Evolutionary conservation across 2,113 vertebrate genomes (phyloP).

Genomic region (Tonatia bakeri): DNA sequence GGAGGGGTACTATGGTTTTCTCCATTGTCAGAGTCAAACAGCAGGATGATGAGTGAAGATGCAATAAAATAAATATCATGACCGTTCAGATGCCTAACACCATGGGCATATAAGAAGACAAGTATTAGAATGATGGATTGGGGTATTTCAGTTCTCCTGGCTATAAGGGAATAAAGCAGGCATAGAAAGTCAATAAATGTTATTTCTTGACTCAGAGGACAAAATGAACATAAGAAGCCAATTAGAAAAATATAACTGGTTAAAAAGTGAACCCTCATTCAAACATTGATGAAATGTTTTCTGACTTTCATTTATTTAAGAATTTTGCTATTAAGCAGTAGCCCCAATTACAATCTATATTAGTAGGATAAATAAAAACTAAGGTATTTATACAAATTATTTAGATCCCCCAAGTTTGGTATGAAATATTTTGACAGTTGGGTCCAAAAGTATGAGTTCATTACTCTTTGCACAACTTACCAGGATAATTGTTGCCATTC

Average conservation of each 20-base stretch:
- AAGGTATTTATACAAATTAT: neutral
- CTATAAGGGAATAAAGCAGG: neutral
- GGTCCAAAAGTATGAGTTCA: neutral
- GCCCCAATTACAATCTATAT: neutral
- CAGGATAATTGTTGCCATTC: slow-evolving; percentile 34
- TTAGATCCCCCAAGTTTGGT: neutral
- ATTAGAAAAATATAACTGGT: neutral
- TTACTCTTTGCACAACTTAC: slow-evolving; percentile 40
- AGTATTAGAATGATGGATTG: neutral
- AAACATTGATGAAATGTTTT: neutral
- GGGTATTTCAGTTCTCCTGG: neutral
- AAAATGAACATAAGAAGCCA: slow-evolving; percentile 20
- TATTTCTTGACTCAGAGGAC: neutral
- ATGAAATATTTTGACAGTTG: neutral
- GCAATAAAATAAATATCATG: neutral
- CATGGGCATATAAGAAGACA: neutral
- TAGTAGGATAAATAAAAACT: neutral
- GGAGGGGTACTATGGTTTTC: neutral
- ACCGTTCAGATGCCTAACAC: neutral
- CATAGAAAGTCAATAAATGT: neutral
- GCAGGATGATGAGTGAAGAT: neutral
- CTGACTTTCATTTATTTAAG: neutral
- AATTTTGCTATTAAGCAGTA: neutral
- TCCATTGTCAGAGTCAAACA: neutral
- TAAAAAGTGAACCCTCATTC: neutral